These are phyloP conservation scores for Ellobius talpinus DNA, from an alignment of 2,113 vertebrate genomes.

Conservation along the genomic window DNA sequence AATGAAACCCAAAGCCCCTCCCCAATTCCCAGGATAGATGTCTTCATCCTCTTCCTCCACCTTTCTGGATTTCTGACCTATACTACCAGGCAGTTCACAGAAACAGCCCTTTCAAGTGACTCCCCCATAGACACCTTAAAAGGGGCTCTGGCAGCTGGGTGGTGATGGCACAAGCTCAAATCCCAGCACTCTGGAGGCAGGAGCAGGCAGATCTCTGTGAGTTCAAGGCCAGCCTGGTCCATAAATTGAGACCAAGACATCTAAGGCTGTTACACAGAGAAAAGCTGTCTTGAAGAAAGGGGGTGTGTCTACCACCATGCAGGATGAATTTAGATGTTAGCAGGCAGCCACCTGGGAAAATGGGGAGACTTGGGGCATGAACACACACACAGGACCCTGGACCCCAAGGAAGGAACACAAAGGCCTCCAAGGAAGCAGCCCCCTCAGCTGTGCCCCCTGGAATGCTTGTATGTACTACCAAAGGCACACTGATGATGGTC, in stretches of 20 bases:
- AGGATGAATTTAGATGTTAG: slow-evolving; percentile 10
- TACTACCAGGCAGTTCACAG: neutral
- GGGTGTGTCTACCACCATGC: neutral
- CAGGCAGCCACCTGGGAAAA: neutral
- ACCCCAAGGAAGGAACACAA: neutral
- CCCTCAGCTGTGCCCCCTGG: too few species aligned
- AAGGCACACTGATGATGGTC: neutral
- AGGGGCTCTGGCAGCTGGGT: neutral
- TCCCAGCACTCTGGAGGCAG: neutral
- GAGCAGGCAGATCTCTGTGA: neutral
- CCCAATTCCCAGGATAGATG: neutral
- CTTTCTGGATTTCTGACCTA: slow-evolving; percentile 22
- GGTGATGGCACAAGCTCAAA: neutral
- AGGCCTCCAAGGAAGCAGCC: neutral
- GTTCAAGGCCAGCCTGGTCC: neutral
- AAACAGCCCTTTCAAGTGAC: slow-evolving; percentile 40
- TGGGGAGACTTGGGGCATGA: neutral
- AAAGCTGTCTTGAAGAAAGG: neutral
- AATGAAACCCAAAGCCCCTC: neutral
- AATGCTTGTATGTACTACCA: neutral
- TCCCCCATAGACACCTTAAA: neutral
- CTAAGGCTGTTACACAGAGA: neutral
- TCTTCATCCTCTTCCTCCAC: neutral
- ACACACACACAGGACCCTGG: neutral
- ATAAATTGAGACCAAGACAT: neutral